Percentiles rank a stretch among this genome's conserved stretches.
Evolutionary conservation across 2,888 invertebrate genomes (phyloP).

Genomic region (Hermaeophaga mercurialis): DNA sequence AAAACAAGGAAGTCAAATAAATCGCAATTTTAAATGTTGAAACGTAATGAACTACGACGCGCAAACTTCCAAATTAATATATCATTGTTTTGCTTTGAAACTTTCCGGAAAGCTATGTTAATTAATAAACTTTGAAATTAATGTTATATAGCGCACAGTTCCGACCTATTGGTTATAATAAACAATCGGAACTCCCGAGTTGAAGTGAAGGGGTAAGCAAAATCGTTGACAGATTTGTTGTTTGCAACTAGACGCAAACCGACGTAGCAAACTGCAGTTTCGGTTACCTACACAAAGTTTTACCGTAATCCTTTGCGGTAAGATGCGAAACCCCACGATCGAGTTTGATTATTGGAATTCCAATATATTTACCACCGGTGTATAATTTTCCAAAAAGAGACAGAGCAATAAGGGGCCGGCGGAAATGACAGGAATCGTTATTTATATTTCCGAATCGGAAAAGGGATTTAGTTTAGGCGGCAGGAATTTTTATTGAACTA

Average conservation of each 20-base stretch:
- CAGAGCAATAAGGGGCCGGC: too few species aligned
- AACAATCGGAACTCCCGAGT: slow-evolving; percentile 22
- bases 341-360: too few species aligned
- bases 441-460: too few species aligned
- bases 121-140: slow-evolving; percentile 35
- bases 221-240: neutral
- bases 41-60: slow-evolving; percentile 8
- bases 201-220: neutral
- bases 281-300: slow-evolving; percentile 1
- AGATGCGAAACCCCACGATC: too few species aligned
- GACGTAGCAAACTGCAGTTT: neutral
- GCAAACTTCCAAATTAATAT: slow-evolving; percentile 26
- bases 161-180: slow-evolving; percentile 22
- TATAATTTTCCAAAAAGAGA: too few species aligned
- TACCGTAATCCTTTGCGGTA: too few species aligned
- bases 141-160: slow-evolving; percentile 24
- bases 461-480: too few species aligned
- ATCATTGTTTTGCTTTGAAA: slow-evolving; percentile 31
- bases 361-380: too few species aligned
- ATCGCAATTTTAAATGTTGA: slow-evolving; percentile 11
- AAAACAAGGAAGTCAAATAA: slow-evolving; percentile 6
- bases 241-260: slow-evolving; percentile 1
- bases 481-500: too few species aligned
- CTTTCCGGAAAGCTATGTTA: slow-evolving; percentile 29
- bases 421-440: too few species aligned